Base-by-base conservation (phyloP, 2,113 vertebrate species). In the Chrysochloris asiatica region DNA sequence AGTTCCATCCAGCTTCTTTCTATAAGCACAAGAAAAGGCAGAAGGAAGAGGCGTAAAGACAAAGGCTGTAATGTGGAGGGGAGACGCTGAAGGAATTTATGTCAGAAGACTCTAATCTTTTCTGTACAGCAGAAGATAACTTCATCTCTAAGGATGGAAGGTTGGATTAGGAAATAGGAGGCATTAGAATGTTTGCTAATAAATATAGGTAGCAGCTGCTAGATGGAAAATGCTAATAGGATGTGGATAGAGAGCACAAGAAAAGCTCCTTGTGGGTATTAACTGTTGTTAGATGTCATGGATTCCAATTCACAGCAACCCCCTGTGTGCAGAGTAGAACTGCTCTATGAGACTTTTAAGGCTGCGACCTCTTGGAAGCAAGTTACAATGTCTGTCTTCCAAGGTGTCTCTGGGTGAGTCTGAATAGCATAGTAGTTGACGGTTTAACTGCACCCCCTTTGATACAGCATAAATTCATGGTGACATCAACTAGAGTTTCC, bases 1-100 rank as follows among this genome's bases (percentile, higher is more conserved):
- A 28, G 30, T 61, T 50, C 72, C 10, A 83, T 65, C 71, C 22
- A 90, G 47, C 52, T 75, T 24, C 59, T 80, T 52, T 48, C 63
- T 47, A 54, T 24, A 63, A 59, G n/a, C 19, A 22, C 6, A 50
- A 79, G 52, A 75, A 77, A 47, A 83, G 30, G 71, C 21, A 45
- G 72, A 78, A 91, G 33, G 10, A 81, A 89, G 38, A 88, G 77
- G n/a, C n/a, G n/a, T n/a, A n/a, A n/a, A n/a, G n/a, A n/a, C n/a
- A 65, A 47, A 24, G 61, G 41, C 26, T 83, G 43, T 69, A 8
- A 41, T n/a, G 5, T 12, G 52, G 50, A 65, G 9, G 45, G 9
- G 28, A 59, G 56, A 67, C 56, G 69, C 1, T 67, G 65, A 84
- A 9, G 24, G 59, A 41, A 19, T 24, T 81, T 19, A 61, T 30